These are phyloP conservation scores for Eulacestoma nigropectus DNA, from an alignment of 2,113 vertebrate species.

Conservation along the genomic window DNA sequence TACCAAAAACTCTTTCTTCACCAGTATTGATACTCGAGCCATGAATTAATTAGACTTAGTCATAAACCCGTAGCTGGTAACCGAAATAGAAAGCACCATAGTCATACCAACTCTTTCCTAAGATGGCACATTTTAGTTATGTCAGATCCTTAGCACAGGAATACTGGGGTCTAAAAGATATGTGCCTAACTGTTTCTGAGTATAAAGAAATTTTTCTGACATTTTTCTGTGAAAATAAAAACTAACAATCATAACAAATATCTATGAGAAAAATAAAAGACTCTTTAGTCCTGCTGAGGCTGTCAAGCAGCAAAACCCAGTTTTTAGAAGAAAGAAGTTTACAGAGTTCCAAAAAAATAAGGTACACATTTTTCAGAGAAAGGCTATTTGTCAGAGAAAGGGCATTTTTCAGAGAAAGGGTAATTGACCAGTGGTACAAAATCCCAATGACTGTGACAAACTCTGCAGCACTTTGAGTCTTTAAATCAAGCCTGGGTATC, in stretches of 20 bases:
- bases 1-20: neutral
- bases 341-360: neutral
- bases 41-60: neutral
- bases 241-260: neutral
- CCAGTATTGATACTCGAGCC: neutral
- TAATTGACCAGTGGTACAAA: neutral
- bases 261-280: neutral
- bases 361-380: neutral
- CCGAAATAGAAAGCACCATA: neutral
- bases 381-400: neutral
- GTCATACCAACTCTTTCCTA: neutral
- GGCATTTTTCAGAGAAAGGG: neutral
- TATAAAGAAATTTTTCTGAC: neutral
- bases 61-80: neutral
- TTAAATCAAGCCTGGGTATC: neutral
- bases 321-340: neutral
- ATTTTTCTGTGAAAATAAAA: neutral
- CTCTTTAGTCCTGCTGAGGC: neutral
- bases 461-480: neutral
- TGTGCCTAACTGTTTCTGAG: neutral
- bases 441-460: neutral
- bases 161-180: neutral
- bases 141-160: neutral
- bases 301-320: neutral
- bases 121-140: neutral